Base-by-base conservation (phyloP, 2,113 vertebrate genomes). In the Gopherus flavomarginatus region DNA sequence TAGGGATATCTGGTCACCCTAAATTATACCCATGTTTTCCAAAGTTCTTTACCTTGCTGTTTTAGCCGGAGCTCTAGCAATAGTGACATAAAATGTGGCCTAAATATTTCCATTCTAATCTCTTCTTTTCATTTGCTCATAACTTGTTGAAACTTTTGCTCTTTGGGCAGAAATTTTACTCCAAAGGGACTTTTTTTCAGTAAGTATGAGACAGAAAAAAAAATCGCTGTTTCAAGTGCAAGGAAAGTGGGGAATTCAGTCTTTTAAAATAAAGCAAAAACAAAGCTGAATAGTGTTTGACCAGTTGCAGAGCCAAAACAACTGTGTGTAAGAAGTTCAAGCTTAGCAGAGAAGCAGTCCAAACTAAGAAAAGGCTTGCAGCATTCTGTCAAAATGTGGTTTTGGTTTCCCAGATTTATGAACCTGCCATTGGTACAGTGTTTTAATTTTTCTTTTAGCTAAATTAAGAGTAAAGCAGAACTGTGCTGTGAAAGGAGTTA, bases 311-410 rank as follows among this genome's bases (percentile, higher is more conserved):
- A 83, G 27, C 17, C 72, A 1, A 29, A 86, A 3, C 49, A 89
- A 69, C 77, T 96, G 54, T 5, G 29, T 38, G 90, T n/a, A 75
- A 90, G 69, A 65, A 47, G 52, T 29, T 91, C 81, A 81, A 83
- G 13, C 24, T 13, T 29, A 88, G n/a, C 69, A 79, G 0, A 2
- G 22, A 0, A 0, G 21, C 14, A 12, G 56, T 78, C 7, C 0
- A 2, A 88, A 86, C 72, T 88, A 24, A 95, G 81, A n/a, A 50
- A 54, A 87, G 65, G 77, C 83, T 50, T 54, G 14, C 6, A 84
- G 77, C 81, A 44, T 56, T 88, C 79, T 96, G 86, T 42, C 81
- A 72, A 62, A 89, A 87, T 62, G 26, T 38, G 26, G 62, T 29
- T 85, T 82, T 89, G 65, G 49, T 83, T 94, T 81, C 82, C 86